Percentiles rank a stretch among this genome's conserved stretches.
phyloP scores from a whole-genome alignment of 2,113 vertebrate genomes.

The Dicrurus megarhynchus region DNA sequence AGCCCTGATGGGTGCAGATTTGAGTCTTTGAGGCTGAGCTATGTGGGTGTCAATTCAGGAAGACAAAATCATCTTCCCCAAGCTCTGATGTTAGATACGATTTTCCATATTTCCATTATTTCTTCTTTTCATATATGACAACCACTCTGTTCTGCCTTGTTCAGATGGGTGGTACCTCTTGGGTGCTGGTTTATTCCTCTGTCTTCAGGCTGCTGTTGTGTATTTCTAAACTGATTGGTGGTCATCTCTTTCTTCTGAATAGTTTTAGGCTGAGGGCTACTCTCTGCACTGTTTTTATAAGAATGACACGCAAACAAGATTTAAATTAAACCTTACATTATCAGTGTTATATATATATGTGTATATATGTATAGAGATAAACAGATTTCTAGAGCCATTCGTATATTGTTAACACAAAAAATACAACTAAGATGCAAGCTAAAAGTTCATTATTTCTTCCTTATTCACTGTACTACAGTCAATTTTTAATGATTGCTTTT shows the following conservation, averaged over 20 bases:
- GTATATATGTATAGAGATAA: neutral
- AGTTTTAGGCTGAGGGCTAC: neutral
- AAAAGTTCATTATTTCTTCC: neutral
- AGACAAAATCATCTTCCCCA: neutral
- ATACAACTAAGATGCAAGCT: neutral
- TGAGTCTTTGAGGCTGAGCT: neutral
- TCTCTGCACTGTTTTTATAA: neutral
- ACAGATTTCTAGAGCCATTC: neutral
- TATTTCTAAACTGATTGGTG: neutral
- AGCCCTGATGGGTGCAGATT: neutral
- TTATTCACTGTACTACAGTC: neutral
- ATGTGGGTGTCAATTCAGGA: rapidly evolving
- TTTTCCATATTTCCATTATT: neutral
- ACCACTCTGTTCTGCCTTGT: neutral
- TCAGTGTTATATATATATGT: neutral
- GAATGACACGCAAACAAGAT: neutral
- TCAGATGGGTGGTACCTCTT: neutral
- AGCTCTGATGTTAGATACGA: neutral
- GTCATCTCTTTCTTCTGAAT: neutral
- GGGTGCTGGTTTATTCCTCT: neutral
- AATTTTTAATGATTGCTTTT: neutral
- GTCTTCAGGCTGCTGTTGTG: neutral
- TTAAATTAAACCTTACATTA: neutral
- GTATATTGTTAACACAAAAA: neutral
- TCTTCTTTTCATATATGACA: neutral